Conservation (phyloP, 2,888 invertebrate species). For the Ypsolopha scabrella region DNA sequence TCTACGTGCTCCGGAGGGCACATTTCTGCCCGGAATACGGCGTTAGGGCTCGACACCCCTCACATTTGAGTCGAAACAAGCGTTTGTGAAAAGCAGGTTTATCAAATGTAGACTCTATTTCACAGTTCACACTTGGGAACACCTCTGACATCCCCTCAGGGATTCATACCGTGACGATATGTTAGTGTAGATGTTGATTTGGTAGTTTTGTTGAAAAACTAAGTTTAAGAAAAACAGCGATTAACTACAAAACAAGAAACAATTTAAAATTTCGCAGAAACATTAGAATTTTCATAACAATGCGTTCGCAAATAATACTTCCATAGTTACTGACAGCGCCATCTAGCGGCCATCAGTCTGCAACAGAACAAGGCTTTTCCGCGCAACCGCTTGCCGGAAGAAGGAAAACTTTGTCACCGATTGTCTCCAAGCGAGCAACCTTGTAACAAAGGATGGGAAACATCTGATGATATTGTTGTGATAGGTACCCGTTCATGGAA, state of each 20-base stretch:
- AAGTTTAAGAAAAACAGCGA: no score
- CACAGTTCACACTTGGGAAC: no score
- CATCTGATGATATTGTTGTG: constrained; percentile 21
- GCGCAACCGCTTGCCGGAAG: constrained; percentile 41
- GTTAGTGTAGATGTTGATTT: neutral
- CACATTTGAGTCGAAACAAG: no score
- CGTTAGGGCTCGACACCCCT: no score
- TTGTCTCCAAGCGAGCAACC: constrained; percentile 22
- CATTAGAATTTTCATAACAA: neutral
- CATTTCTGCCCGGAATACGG: no score
- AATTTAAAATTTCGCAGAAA: neutral
- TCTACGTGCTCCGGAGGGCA: no score
- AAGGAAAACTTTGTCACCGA: constrained; percentile 44
- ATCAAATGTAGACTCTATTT: no score
- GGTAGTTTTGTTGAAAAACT: neutral
- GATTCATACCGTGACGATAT: neutral
- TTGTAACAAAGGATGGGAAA: constrained; percentile 8
- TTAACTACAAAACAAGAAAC: neutral
- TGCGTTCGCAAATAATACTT: neutral
- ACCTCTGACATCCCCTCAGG: no score
- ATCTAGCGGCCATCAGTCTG: constrained; percentile 32
- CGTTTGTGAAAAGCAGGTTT: no score
- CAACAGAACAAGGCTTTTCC: constrained; percentile 54
- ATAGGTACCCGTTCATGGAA: neutral
- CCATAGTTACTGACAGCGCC: neutral